Evolutionary conservation across 2,888 invertebrate genomes (phyloP).

Genomic region (Pseudeuparius sepicola): DNA sequence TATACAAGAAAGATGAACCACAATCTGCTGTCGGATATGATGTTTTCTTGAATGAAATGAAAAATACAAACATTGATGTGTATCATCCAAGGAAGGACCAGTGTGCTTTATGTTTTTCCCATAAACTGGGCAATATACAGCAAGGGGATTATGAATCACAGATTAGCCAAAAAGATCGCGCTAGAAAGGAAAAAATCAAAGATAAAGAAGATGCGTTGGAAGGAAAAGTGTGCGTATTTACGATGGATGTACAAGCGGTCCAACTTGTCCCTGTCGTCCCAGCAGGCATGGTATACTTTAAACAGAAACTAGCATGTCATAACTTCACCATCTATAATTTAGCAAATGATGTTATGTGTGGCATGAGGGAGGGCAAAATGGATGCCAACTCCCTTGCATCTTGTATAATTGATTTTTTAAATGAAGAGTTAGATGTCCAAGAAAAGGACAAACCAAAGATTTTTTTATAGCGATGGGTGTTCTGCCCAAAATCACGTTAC

Average conservation of each 20-base stretch:
- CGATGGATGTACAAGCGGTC: slow-evolving; percentile 18
- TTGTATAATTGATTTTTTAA: slow-evolving; percentile 3
- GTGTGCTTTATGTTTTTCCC: not conserved
- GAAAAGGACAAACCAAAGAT: slow-evolving; percentile 2
- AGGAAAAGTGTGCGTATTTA: slow-evolving; percentile 9
- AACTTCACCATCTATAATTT: slow-evolving; percentile 3
- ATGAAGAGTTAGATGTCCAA: slow-evolving; percentile 3
- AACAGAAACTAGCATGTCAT: slow-evolving; percentile 8
- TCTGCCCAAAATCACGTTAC: slow-evolving; percentile 1
- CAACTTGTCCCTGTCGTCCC: slow-evolving; percentile 13
- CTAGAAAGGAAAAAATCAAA: slow-evolving; percentile 9
- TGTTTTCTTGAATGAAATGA: too few relatives aligned
- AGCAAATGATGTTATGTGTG: slow-evolving; percentile 3
- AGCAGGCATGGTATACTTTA: slow-evolving; percentile 17
- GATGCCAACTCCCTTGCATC: slow-evolving; percentile 2
- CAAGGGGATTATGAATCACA: slow-evolving; percentile 3
- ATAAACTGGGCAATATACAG: slow-evolving; percentile 1
- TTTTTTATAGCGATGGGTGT: slow-evolving; percentile 1
- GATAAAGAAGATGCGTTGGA: slow-evolving; percentile 12
- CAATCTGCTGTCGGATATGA: slow-evolving; percentile 3
- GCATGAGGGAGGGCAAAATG: slow-evolving; percentile 2
- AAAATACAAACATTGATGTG: slow-evolving; percentile 3
- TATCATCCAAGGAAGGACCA: slow-evolving; percentile 3
- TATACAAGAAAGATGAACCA: slow-evolving; percentile 2
- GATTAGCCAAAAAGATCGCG: slow-evolving; percentile 5